Evolutionary conservation across 37 sponge, comb jelly and placozoan genomes (phyloP), one percentile per base, ranked within the genome.

Genomic region (Aphrocallistes beatrix): DNA sequence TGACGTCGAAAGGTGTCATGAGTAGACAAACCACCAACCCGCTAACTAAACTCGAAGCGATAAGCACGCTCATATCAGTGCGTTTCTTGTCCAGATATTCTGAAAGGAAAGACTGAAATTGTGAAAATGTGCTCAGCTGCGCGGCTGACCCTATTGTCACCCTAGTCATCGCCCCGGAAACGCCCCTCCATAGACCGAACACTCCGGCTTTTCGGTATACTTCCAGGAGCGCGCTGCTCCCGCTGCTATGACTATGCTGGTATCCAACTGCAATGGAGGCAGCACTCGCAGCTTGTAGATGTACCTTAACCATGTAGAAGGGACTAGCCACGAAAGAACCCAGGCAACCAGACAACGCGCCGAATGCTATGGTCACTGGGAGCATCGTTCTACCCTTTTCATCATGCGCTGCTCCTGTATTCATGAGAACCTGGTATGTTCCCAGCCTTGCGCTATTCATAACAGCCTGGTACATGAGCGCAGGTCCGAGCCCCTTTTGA

Each of bases 201-300:
- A 60, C 34, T 6, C 75, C 75, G 34, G 10, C 1, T 30, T 60
- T 6, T 30, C 34, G 10, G 34, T 32, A 60, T 3, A 60, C n/a
- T 25, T 30, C n/a, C 21, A 6, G n/a, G 6, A 60, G 75, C 8
- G 75, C 75, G 10, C n/a, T 60, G 28, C 32, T 60, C 10, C 28
- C 75, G n/a, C 75, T 60, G 10, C 28, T 60, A 30, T 60, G 75
- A 13, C 75, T 60, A 3, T 30, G 75, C n/a, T 60, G 75, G n/a
- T 60, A 60, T 19, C 75, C 75, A 25, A 60, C 75, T 6, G 75
- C 75, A 60, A 60, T 60, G 34, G 75, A 60, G 75, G 75, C 28
- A 21, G 75, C 75, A 30, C 75, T 60, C 75, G 10, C 28, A 60
- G 75, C 75, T 60, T 60, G 75, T 13, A 60, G n/a, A 60, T 60